Percentiles rank a stretch among this genome's conserved stretches.
These are phyloP conservation scores for Artibeus jamaicensis DNA, from an alignment of 2,797 vertebrate species.

Conservation along the genomic window DNA sequence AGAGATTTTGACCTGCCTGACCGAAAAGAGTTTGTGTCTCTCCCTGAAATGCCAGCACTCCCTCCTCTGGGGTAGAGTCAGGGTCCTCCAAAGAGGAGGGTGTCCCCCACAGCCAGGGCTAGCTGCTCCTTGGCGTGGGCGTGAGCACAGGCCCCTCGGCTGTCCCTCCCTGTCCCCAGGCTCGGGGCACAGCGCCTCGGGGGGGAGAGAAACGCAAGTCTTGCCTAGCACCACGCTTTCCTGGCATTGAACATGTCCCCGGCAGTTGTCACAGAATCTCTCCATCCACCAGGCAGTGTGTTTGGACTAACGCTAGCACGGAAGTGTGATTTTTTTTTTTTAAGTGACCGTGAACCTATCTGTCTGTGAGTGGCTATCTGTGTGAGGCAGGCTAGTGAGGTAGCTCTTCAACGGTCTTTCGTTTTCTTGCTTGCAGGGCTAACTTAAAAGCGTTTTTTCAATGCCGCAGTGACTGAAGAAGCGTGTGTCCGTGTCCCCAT, in stretches of 20 bases:
- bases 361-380: conserved; percentile 83
- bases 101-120: neutral
- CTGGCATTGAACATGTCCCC: neutral
- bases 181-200: neutral
- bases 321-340: conserved; percentile 65
- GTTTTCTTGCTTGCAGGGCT: conserved; percentile 99
- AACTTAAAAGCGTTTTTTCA: conserved; percentile 99
- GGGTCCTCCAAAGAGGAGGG: neutral
- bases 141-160: neutral
- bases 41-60: neutral
- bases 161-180: neutral
- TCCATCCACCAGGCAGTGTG: conserved; percentile 59
- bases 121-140: neutral
- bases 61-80: neutral
- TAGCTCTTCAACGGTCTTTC: conserved; percentile 94
- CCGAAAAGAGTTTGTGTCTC: neutral
- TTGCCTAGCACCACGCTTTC: neutral
- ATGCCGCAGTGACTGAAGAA: conserved; percentile 98
- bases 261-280: conserved; percentile 54
- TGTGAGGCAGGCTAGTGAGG: conserved; percentile 91
- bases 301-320: conserved; percentile 69
- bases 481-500: conserved; percentile 96
- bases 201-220: conserved; percentile 10
- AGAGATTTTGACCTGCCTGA: neutral
- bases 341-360: conserved; percentile 65